Evolutionary conservation across 2,888 invertebrate genomes (phyloP), one percentile per base, ranked within the genome.

Genomic region (Agriotes lineatus): DNA sequence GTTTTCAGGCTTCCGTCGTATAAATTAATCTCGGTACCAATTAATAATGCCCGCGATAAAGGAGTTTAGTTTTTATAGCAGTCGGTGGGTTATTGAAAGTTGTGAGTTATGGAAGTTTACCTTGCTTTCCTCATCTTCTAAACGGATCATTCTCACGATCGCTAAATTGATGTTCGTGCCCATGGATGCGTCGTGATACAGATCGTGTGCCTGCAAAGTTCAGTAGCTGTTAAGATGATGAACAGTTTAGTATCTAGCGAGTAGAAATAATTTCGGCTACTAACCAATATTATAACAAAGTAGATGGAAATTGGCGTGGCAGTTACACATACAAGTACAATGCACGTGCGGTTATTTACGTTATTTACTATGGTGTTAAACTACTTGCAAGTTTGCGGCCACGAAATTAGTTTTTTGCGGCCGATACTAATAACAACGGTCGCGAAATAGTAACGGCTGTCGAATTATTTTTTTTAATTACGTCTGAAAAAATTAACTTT

Each of bases 111-210:
- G 76, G 62, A 75, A 78, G 19, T 63, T 76, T 80, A 84, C 85
- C 81, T 85, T 81, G 67, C 81, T 76, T 58, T 86, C 85, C 59
- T 86, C 83, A 19, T 77, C 75, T 71, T 87, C 86, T 66, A 88
- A 80, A 39, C 87, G 79, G 69, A 88, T 82, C 56, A 88, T 80
- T 70, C 87, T 80, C n/a, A 88, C 88, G 71, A 88, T 81, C 20
- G 85, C 85, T 64, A 88, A 82, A 76, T 88, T 87, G 72, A 88
- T 83, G 37, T 86, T 86, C 71, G 86, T 84, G 16, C 86, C 87
- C 35, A 88, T 83, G 33, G 86, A 79, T 12, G 69, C 72, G 64
- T 83, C 83, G 70, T 78, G 78, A 70, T 80, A 81, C 59, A 83
- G 67, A 54, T 79, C 78, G 63, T 80, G 79, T 10, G 82, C 83